phyloP scores from a whole-genome alignment of 2,113 vertebrate species.

The Puntigrus tetrazona region DNA sequence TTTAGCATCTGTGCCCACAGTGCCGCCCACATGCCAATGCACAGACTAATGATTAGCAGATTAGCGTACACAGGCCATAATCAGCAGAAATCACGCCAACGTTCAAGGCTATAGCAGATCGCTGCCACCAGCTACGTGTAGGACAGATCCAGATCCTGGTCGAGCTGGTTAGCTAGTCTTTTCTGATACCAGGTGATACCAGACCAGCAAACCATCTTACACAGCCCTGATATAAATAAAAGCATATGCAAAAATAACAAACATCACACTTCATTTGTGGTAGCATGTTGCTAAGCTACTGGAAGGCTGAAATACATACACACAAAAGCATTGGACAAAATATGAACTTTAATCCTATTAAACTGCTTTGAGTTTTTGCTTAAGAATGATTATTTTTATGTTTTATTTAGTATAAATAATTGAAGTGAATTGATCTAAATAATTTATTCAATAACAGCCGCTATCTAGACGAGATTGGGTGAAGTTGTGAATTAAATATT shows the following conservation, averaged over 20 bases:
- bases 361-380: too few species aligned
- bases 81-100: background rate
- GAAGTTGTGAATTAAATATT: too few species aligned
- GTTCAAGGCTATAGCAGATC: background rate
- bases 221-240: too few species aligned
- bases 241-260: background rate
- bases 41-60: constrained; percentile 48
- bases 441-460: background rate
- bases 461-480: background rate
- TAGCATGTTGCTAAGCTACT: too few species aligned
- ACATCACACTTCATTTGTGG: background rate
- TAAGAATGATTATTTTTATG: too few species aligned
- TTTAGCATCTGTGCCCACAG: constrained; percentile 43
- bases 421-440: background rate
- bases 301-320: too few species aligned
- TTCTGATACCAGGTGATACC: background rate
- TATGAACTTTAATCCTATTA: too few species aligned
- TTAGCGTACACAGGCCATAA: constrained; percentile 32
- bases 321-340: too few species aligned
- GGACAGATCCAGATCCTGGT: background rate
- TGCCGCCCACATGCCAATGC: constrained; percentile 44
- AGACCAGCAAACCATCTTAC: background rate
- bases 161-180: background rate
- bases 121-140: background rate
- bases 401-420: background rate